Evolutionary conservation across 2,888 invertebrate genomes (phyloP).

Genomic region (Argyresthia goedartella): DNA sequence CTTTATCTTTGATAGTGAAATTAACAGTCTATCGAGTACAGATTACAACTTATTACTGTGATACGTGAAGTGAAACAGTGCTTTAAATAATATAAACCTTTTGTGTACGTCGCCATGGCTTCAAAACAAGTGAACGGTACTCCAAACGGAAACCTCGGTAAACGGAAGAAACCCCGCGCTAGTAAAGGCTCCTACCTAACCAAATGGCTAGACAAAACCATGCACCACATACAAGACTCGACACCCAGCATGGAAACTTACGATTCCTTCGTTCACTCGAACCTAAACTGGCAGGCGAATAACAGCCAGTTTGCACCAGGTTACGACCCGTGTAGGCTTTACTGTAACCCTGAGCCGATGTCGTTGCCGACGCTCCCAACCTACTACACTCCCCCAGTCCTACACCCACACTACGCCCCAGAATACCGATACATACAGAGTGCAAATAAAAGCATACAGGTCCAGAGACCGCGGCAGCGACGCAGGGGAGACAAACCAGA

Average conservation of each 20-base stretch:
- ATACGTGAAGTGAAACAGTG: too few species aligned
- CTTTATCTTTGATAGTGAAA: too few species aligned
- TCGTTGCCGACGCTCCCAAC: slow-evolving; percentile 74
- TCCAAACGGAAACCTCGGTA: slow-evolving; percentile 52
- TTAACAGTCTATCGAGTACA: too few species aligned
- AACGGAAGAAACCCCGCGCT: slow-evolving; percentile 60
- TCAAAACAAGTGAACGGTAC: slow-evolving; percentile 54
- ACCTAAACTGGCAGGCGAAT: slow-evolving; percentile 37
- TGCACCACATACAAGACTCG: slow-evolving; percentile 51
- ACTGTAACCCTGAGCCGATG: slow-evolving; percentile 72
- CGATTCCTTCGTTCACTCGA: slow-evolving; percentile 39
- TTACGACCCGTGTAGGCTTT: slow-evolving; percentile 59
- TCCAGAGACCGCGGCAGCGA: slow-evolving; percentile 40
- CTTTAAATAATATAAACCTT: too few species aligned
- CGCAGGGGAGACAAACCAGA: slow-evolving; percentile 40
- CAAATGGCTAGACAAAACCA: slow-evolving; percentile 65
- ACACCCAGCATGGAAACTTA: slow-evolving; percentile 50
- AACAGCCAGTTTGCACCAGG: slow-evolving; percentile 49
- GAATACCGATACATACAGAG: slow-evolving; percentile 45
- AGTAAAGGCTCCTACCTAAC: slow-evolving; percentile 54
- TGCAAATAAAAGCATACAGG: slow-evolving; percentile 43
- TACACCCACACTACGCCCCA: slow-evolving; percentile 33
- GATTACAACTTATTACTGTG: too few species aligned
- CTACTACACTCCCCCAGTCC: slow-evolving; percentile 53
- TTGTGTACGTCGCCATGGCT: neutral